These are phyloP conservation scores for Psylliodes chrysocephalus DNA, from an alignment of 2,888 invertebrate species.

Conservation along the genomic window DNA sequence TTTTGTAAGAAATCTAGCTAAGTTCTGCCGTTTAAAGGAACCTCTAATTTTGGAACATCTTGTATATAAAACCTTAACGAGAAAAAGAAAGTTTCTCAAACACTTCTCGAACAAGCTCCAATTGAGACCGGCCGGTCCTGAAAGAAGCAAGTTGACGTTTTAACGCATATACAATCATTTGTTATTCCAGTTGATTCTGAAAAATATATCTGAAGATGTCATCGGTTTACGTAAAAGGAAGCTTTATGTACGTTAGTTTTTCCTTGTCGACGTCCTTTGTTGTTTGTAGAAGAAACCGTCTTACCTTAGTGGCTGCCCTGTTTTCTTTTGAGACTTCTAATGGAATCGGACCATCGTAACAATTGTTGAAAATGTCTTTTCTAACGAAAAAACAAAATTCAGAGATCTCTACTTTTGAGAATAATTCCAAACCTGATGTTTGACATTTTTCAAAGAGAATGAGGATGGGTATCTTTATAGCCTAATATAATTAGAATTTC, in stretches of 20 bases:
- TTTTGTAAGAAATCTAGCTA: too few species aligned
- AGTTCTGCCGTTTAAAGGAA: too few species aligned
- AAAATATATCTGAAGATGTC: constrained; percentile 35
- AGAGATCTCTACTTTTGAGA: neutral
- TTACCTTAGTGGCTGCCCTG: constrained; percentile 16
- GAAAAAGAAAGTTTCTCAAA: too few species aligned
- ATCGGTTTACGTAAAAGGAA: constrained; percentile 28
- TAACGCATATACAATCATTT: constrained; percentile 46
- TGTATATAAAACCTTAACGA: too few species aligned
- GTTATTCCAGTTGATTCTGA: constrained; percentile 33
- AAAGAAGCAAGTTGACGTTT: constrained; percentile 34
- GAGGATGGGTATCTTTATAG: too few species aligned
- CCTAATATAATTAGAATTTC: too few species aligned
- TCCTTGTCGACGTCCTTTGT: constrained; percentile 17
- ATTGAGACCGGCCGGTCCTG: constrained; percentile 9
- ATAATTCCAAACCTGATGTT: neutral
- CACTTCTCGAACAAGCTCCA: neutral
- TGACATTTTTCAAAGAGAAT: too few species aligned
- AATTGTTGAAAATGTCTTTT: constrained; percentile 3
- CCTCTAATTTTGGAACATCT: too few species aligned
- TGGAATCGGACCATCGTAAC: constrained; percentile 17
- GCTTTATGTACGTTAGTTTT: constrained; percentile 25
- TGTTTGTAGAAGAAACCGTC: constrained; percentile 20
- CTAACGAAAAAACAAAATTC: neutral
- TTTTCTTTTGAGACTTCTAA: constrained; percentile 22